Evolutionary conservation across 2,888 invertebrate genomes (phyloP).

Genomic region (Tachina fera): DNA sequence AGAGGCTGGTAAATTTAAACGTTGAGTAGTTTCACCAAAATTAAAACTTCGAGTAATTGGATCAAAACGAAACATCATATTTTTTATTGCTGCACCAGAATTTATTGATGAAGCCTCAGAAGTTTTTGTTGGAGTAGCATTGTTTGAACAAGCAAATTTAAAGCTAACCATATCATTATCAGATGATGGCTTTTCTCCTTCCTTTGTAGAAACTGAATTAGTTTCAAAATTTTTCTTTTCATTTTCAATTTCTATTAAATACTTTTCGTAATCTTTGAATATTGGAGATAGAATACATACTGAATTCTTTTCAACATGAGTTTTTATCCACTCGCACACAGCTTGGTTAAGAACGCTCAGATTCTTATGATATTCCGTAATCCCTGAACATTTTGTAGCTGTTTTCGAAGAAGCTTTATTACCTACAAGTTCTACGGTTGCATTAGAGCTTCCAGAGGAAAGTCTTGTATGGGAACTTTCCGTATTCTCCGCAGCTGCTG

Average conservation of each 20-base stretch:
- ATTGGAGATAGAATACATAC: conserved; percentile 93
- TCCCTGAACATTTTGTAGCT: background rate
- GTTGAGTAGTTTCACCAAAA: too few species aligned
- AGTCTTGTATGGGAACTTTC: conserved; percentile 45
- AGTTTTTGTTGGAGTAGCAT: conserved; percentile 39
- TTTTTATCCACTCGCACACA: conserved; percentile 92
- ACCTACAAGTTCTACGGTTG: background rate
- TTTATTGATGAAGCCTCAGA: conserved; percentile 17
- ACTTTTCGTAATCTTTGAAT: conserved; percentile 92
- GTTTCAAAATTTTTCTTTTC: conserved; percentile 72
- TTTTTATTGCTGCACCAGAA: conserved; percentile 65
- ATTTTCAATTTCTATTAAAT: conserved; percentile 86
- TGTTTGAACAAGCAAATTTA: too few species aligned
- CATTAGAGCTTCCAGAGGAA: conserved; percentile 39
- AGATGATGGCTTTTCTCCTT: conserved; percentile 44
- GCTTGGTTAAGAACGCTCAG: conserved; percentile 92
- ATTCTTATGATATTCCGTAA: conserved; percentile 86
- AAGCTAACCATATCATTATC: too few species aligned
- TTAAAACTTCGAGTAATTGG: conserved; percentile 64
- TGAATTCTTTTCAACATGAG: conserved; percentile 92
- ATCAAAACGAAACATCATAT: conserved; percentile 76
- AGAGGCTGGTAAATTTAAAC: conserved; percentile 60
- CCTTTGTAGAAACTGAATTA: conserved; percentile 17
- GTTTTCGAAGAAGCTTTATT: background rate
- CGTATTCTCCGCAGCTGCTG: conserved; percentile 6